These are phyloP conservation scores for Microctenopoma lineatum DNA, from an alignment of 2,797 vertebrate species.

Conservation along the genomic window DNA sequence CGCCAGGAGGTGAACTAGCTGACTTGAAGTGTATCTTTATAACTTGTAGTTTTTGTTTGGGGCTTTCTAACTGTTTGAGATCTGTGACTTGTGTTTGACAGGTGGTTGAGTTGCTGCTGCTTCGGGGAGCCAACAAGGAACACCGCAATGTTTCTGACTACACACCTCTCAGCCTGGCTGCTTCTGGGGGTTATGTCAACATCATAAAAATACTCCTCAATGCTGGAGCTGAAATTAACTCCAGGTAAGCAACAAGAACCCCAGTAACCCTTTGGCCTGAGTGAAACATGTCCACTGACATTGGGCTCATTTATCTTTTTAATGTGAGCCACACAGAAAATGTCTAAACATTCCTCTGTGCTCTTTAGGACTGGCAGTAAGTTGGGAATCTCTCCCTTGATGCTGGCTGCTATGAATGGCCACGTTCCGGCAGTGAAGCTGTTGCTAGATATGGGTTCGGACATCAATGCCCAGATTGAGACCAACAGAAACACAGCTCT, in stretches of 20 bases:
- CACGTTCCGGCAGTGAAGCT: slow-evolving; percentile 97
- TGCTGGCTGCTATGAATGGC: slow-evolving; percentile 99
- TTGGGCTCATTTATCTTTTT: background rate
- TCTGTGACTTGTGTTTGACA: slow-evolving; percentile 55
- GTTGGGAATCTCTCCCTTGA: slow-evolving; percentile 97
- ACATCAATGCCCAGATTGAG: slow-evolving; percentile 99
- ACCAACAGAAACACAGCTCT: slow-evolving; percentile 99
- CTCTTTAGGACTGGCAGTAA: slow-evolving; percentile 94
- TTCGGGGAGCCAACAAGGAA: slow-evolving; percentile 98
- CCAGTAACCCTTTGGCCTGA: background rate
- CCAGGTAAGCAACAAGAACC: slow-evolving; percentile 84
- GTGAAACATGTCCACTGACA: background rate
- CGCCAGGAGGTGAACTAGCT: slow-evolving; percentile 90
- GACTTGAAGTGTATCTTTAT: background rate
- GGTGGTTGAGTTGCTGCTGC: slow-evolving; percentile 97
- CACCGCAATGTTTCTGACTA: slow-evolving; percentile 99
- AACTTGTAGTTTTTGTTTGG: background rate
- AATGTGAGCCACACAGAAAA: background rate
- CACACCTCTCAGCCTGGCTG: slow-evolving; percentile 96
- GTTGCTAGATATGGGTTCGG: slow-evolving; percentile 98
- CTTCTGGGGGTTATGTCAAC: slow-evolving; percentile 98
- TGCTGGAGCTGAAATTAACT: slow-evolving; percentile 99
- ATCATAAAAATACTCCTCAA: slow-evolving; percentile 99
- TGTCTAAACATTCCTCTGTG: slow-evolving; percentile 11
- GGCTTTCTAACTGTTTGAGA: background rate